Evolutionary conservation across 2,113 vertebrate genomes (phyloP).

Genomic region (Otis tarda): DNA sequence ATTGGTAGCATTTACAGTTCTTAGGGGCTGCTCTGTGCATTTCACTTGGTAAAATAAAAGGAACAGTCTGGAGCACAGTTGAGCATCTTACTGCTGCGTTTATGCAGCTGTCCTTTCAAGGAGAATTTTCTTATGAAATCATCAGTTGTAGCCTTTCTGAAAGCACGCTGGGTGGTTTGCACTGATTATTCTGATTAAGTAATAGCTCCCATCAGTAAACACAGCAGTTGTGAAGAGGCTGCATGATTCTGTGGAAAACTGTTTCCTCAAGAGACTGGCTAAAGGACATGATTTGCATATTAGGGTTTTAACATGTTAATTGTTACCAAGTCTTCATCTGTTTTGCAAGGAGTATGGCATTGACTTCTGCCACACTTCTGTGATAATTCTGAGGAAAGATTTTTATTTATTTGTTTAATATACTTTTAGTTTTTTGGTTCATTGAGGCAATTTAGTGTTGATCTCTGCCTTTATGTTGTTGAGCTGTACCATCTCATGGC

Average conservation of each 20-base stretch:
- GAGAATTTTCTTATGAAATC: slow-evolving; percentile 9
- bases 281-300: slow-evolving; percentile 29
- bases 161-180: background rate
- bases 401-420: background rate
- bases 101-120: slow-evolving; percentile 13
- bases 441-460: background rate
- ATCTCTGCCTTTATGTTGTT: background rate
- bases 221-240: slow-evolving; percentile 8
- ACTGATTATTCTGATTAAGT: slow-evolving; percentile 12
- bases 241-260: slow-evolving; percentile 24
- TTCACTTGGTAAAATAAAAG: background rate
- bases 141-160: background rate
- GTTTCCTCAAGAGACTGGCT: background rate
- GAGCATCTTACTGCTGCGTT: background rate
- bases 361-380: background rate
- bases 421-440: background rate
- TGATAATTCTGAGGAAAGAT: background rate
- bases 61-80: background rate
- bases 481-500: background rate
- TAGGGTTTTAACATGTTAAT: slow-evolving; percentile 29
- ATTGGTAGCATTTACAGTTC: background rate
- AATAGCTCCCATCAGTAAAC: background rate
- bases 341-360: background rate
- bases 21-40: background rate
- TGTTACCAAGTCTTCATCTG: background rate